phyloP scores from a whole-genome alignment of 2,888 invertebrate genomes.

The Aphidoletes aphidimyza region DNA sequence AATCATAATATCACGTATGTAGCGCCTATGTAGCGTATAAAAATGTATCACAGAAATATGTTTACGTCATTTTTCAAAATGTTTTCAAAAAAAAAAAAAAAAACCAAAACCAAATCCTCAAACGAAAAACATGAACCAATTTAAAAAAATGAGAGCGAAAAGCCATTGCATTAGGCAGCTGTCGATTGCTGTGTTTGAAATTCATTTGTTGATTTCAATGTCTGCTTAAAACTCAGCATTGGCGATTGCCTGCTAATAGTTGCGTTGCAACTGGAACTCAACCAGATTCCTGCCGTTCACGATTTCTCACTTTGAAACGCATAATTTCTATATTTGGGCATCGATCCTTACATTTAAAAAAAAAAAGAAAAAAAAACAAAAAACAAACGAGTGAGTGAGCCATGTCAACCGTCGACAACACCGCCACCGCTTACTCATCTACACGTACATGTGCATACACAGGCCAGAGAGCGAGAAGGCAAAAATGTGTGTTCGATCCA shows the following conservation, averaged over 20 bases:
- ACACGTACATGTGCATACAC: neutral
- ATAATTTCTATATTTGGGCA: constrained; percentile 49
- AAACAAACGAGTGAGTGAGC: neutral
- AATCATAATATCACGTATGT: neutral
- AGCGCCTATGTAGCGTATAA: neutral
- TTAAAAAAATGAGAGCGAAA: neutral
- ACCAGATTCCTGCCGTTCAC: neutral
- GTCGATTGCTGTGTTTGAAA: neutral
- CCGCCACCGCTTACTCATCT: neutral
- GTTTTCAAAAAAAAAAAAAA: neutral
- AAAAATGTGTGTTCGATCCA: constrained; percentile 12
- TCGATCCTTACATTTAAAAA: constrained; percentile 3
- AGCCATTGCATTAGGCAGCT: neutral
- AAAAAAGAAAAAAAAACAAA: no score
- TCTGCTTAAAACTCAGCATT: no score
- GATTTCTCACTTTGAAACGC: neutral
- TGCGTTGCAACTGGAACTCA: neutral
- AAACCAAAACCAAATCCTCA: neutral
- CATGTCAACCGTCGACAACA: no score
- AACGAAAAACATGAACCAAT: neutral
- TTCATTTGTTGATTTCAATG: neutral
- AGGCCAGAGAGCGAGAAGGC: neutral
- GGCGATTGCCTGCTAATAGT: no score
- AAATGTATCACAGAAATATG: neutral
- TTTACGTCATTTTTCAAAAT: neutral